Evolutionary conservation across 2,113 vertebrate genomes (phyloP).

Genomic region (Hoplias malabaricus): DNA sequence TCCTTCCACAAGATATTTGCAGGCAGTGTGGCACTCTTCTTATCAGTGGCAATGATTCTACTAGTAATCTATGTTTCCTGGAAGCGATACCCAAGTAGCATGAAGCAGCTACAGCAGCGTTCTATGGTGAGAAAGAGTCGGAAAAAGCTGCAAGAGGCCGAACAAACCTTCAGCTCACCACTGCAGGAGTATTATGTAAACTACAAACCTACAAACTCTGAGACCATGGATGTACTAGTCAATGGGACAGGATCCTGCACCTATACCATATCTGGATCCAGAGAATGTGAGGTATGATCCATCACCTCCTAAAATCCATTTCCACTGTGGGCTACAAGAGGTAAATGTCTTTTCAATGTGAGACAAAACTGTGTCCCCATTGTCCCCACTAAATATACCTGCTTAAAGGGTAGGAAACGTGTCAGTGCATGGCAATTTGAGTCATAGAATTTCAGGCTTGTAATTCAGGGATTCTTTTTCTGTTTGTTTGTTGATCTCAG

Average conservation of each 20-base stretch:
- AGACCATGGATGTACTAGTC: slow-evolving; percentile 97
- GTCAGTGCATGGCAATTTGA: slow-evolving; percentile 70
- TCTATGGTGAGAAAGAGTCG: slow-evolving; percentile 87
- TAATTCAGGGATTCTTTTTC: slow-evolving; percentile 21
- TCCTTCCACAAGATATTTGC: slow-evolving; percentile 97
- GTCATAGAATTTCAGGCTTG: slow-evolving; percentile 54
- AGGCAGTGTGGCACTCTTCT: slow-evolving; percentile 90
- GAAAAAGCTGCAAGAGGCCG: slow-evolving; percentile 89
- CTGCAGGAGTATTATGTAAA: slow-evolving; percentile 99
- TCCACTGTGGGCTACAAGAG: slow-evolving; percentile 93
- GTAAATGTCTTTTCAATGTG: slow-evolving; percentile 84
- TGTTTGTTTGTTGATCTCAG: slow-evolving; percentile 56
- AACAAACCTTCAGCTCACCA: slow-evolving; percentile 91
- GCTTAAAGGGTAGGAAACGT: slow-evolving; percentile 59
- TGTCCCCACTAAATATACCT: slow-evolving; percentile 36
- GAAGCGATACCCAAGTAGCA: slow-evolving; percentile 94
- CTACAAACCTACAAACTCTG: slow-evolving; percentile 98
- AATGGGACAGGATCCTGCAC: slow-evolving; percentile 97
- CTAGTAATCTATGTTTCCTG: slow-evolving; percentile 96
- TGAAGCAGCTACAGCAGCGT: slow-evolving; percentile 93
- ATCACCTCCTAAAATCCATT: slow-evolving; percentile 92
- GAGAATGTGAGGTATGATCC: slow-evolving; percentile 99
- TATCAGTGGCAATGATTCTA: slow-evolving; percentile 93
- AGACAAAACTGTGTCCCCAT: slow-evolving; percentile 50
- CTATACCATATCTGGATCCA: slow-evolving; percentile 98